These are phyloP conservation scores for Gymnothorax javanicus DNA, from an alignment of 2,797 vertebrate species.

Conservation along the genomic window DNA sequence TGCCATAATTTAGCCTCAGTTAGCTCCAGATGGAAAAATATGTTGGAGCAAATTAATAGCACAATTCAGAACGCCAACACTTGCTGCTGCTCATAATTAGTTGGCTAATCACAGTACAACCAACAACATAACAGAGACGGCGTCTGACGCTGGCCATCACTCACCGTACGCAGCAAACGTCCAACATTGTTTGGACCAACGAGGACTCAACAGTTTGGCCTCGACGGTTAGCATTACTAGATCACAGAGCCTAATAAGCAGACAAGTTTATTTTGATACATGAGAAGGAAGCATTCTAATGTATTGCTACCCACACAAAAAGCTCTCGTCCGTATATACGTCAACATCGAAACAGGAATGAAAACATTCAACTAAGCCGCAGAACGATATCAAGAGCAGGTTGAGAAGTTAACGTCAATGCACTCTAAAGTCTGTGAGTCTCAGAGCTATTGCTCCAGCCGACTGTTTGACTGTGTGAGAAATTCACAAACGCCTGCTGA, in stretches of 20 bases:
- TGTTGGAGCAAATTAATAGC: neutral
- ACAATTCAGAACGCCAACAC: neutral
- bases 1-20: neutral
- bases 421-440: neutral
- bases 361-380: neutral
- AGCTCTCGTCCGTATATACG: neutral
- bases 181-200: neutral
- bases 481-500: neutral
- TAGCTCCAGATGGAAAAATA: constrained; percentile 1
- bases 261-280: neutral
- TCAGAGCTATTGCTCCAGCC: neutral
- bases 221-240: neutral
- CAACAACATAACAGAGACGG: neutral
- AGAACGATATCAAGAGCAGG: neutral
- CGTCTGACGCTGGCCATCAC: neutral
- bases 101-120: neutral
- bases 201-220: neutral
- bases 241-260: neutral
- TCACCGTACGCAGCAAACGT: neutral
- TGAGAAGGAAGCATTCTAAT: neutral
- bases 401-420: neutral
- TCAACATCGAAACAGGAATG: neutral
- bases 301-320: neutral
- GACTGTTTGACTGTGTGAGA: neutral
- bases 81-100: neutral